Evolutionary conservation across 2,113 vertebrate genomes (phyloP), one percentile per base, ranked within the genome.

Genomic region (Suncus etruscus): DNA sequence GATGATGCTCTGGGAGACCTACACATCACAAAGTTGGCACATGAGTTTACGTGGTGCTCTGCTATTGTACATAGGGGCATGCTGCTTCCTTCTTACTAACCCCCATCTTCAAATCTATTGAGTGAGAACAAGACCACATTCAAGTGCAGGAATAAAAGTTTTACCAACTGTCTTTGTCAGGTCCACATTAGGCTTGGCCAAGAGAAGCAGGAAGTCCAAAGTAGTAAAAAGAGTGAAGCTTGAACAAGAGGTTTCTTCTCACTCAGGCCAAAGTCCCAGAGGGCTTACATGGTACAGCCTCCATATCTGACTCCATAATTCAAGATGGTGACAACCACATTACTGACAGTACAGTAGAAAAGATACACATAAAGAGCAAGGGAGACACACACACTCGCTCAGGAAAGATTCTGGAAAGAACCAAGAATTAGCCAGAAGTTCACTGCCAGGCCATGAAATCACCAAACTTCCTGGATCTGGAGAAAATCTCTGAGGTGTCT

Each of bases 401-500:
- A 54, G 88, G 65, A 29, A 75, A 68, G 32, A 11, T 39, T 77
- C 72, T 75, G 10, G 9, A 69, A 65, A 51, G 24, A 45, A 29
- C 4, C 6, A 80, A 66, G 16, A 24, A 39, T 22, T 70, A 58
- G 32, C 61, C 68, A 51, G 72, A 85, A 83, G 47, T 74, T 29
- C 70, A n/a, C 66, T 11, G 32, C 29, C 3, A 1, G 61, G 69
- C 48, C 24, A 45, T 2, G 47, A 29, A 85, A n/a, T 11, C 29
- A 47, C 69, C 61, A 6, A 32, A 7, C 0, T 1, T 39, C 47
- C 16, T 3, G 1, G 22, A 2, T 29, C n/a, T 10, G 8, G 31
- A 20, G 12, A 2, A 45, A 24, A 16, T 11, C 20, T 54, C 24
- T 25, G 11, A 25, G 24, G 24, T 47, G 75, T 80, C n/a, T 15